Evolutionary conservation across 2,113 vertebrate species (phyloP), one percentile per base, ranked within the genome.

Genomic region (Alosa alosa): DNA sequence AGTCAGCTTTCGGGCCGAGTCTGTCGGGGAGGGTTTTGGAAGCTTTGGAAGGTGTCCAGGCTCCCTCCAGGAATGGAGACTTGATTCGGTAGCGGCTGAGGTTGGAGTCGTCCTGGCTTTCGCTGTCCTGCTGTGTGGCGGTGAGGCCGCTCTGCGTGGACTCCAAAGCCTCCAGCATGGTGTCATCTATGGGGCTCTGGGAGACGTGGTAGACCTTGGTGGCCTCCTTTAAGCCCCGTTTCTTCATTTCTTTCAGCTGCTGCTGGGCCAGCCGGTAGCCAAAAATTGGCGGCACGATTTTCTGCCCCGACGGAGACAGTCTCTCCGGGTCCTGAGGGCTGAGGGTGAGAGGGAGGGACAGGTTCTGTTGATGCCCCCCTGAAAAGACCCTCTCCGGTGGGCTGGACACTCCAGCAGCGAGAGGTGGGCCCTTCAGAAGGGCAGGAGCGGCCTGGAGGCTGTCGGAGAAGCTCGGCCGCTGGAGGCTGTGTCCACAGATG

Each of bases 181-280:
- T 98, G 91, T 99, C 97, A 0, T 96, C 96, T 87, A 98, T 95
- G 6, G 97, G 97, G 82, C 96, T 98, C 90, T 97, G 97, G 60
- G 98, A 98, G 25, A 99, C 97, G 0, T 98, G 98, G 90, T 99
- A 99, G 83, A 99, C 91, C 82, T 97, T 96, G 18, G 97, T 99
- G 83, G 97, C 96, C 87, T 99, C 97, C 0, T 95, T 98, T 85
- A 99, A 92, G 0, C 98, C 98, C 64, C 96, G 97, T 92, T 96
- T 98, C 91, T 99, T 99, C 98, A 99, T 99, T 90, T 99, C 98
- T 83, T 99, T 99, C 88, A 99, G 86, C 93, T 99, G 98, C 90
- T 98, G 97, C 89, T 99, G 98, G 39, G 98, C 98, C 15, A 99
- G 92, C 8, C 96, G 97, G 89, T 99, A 99, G 93, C 98, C 97